These are phyloP conservation scores for Tetanocera ferruginea DNA, from an alignment of 2,888 invertebrate species.

Conservation along the genomic window DNA sequence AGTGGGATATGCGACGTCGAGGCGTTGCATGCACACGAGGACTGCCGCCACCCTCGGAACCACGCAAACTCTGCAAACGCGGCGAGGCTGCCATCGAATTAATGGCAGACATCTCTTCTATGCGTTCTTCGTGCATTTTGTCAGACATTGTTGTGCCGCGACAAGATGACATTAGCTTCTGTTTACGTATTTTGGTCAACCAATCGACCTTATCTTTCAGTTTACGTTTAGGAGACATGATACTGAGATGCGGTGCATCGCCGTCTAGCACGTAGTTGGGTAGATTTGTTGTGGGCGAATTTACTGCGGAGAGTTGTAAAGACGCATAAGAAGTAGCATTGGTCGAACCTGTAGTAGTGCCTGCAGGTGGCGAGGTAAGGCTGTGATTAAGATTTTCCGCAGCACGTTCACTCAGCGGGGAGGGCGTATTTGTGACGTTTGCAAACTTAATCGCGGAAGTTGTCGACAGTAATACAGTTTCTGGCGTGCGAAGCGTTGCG, in stretches of 20 bases:
- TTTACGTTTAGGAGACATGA: conserved; percentile 78
- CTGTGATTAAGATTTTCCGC: conserved; percentile 54
- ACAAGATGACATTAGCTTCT: conserved; percentile 68
- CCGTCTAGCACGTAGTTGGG: conserved; percentile 85
- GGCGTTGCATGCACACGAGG: conserved; percentile 58
- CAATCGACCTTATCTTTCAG: conserved; percentile 78
- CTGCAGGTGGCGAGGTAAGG: conserved; percentile 55
- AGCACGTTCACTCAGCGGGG: conserved; percentile 59
- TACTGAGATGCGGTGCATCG: conserved; percentile 80
- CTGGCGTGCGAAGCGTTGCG: conserved; percentile 32
- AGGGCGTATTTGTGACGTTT: conserved; percentile 45
- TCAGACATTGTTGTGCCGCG: conserved; percentile 58
- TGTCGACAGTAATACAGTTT: conserved; percentile 24
- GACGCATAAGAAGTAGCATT: not conserved
- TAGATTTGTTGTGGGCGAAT: conserved; percentile 78
- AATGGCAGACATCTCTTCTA: not conserved
- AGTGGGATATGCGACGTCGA: conserved; percentile 36
- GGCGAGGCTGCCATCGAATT: conserved; percentile 54
- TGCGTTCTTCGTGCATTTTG: conserved; percentile 58
- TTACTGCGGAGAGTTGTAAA: conserved; percentile 52
- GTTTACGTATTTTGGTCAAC: conserved; percentile 77
- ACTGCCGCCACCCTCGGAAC: conserved; percentile 57
- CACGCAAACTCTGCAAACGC: conserved; percentile 62
- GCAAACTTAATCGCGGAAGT: conserved; percentile 4
- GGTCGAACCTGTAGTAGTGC: conserved; percentile 2